phyloP scores from a whole-genome alignment of 2,113 vertebrate species.

The Setophaga kirtlandii region DNA sequence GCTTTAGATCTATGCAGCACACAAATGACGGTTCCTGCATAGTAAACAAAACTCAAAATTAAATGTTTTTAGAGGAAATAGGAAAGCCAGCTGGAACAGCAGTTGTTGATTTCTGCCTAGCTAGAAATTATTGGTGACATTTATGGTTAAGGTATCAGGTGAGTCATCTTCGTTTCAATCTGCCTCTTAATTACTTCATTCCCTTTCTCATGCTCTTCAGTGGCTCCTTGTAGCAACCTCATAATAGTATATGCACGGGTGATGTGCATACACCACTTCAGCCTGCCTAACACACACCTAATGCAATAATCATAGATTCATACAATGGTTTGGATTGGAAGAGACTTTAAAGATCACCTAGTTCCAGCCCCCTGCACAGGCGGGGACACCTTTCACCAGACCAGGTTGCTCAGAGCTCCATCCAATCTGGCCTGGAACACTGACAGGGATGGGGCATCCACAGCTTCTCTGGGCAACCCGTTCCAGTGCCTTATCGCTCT shows the following conservation, averaged over 20 bases:
- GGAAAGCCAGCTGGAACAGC: neutral
- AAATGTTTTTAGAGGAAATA: neutral
- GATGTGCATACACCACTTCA: neutral
- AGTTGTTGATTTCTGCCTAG: neutral
- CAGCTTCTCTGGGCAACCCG: neutral
- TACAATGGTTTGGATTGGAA: neutral
- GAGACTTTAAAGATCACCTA: neutral
- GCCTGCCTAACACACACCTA: neutral
- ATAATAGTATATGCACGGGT: neutral
- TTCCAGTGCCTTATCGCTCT: neutral
- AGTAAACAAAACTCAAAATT: conserved; percentile 2
- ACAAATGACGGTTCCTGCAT: neutral
- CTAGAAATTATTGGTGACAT: neutral
- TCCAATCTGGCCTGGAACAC: neutral
- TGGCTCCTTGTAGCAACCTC: neutral
- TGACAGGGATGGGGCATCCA: neutral
- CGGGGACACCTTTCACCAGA: neutral
- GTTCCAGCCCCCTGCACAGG: neutral
- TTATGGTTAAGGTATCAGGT: neutral
- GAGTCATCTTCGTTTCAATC: neutral
- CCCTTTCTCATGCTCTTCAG: neutral
- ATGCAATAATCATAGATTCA: neutral
- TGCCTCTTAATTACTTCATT: neutral
- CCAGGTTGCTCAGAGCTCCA: neutral
- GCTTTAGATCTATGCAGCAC: neutral